A percentile compares a stretch with the other conserved stretches of the same genome.
These are phyloP conservation scores for Stenchaetothrips biformis DNA, from an alignment of 2,888 invertebrate species.

Conservation along the genomic window DNA sequence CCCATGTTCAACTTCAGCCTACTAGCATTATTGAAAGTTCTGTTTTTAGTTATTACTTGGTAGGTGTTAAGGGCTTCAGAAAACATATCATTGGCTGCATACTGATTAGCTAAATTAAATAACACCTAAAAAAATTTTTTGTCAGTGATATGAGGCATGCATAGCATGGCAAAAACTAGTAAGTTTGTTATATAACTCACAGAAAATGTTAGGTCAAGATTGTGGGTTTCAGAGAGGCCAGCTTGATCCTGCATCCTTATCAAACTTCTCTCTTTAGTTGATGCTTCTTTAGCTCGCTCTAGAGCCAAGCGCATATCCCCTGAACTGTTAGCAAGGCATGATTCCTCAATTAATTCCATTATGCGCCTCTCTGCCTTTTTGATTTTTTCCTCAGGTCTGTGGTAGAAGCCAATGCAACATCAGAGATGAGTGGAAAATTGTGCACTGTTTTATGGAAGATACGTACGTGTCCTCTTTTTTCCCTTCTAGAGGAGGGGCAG, in stretches of 20 bases:
- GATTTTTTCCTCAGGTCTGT: slow-evolving; percentile 86
- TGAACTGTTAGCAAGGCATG: slow-evolving; percentile 64
- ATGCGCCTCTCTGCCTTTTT: slow-evolving; percentile 84
- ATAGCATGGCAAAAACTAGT: not conserved
- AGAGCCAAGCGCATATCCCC: slow-evolving; percentile 64
- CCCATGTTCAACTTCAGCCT: slow-evolving; percentile 96
- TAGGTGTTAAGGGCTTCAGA: slow-evolving; percentile 95
- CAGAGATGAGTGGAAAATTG: not conserved
- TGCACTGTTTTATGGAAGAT: slow-evolving; percentile 1
- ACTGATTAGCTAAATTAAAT: slow-evolving; percentile 93
- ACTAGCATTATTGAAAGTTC: slow-evolving; percentile 89
- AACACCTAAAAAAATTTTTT: slow-evolving; percentile 60
- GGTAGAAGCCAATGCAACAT: slow-evolving; percentile 36
- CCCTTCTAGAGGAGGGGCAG: slow-evolving; percentile 57
- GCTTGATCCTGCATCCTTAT: slow-evolving; percentile 89
- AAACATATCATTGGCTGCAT: slow-evolving; percentile 89
- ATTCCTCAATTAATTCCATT: slow-evolving; percentile 84
- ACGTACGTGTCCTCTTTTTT: slow-evolving; percentile 72
- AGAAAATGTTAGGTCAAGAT: slow-evolving; percentile 91
- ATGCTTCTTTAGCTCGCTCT: slow-evolving; percentile 94
- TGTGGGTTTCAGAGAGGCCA: slow-evolving; percentile 82
- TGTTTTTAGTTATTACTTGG: slow-evolving; percentile 87
- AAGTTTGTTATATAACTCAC: slow-evolving; percentile 50
- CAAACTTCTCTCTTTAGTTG: slow-evolving; percentile 82
- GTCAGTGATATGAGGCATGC: not conserved